Evolutionary conservation across 2,888 invertebrate genomes (phyloP).

Genomic region (Parascotia fuliginaria): DNA sequence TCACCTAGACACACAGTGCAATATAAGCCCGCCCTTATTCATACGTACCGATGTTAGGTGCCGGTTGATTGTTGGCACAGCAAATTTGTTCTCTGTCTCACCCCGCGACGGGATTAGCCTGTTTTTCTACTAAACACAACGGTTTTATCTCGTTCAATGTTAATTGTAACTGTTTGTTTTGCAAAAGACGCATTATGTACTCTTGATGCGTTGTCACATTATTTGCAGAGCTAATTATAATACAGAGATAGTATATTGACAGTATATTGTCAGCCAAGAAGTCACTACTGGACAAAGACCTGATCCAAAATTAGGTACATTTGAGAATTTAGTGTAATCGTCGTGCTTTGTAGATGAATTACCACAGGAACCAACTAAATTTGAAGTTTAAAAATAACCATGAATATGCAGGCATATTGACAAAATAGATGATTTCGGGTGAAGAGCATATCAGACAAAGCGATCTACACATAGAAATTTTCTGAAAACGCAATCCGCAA

Average conservation of each 20-base stretch:
- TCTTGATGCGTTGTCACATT: constrained; percentile 14
- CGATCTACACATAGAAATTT: no score
- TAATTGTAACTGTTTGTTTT: constrained; percentile 67
- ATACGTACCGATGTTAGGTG: constrained; percentile 73
- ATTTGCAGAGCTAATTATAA: constrained; percentile 8
- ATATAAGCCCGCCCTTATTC: constrained; percentile 53
- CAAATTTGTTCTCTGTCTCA: constrained; percentile 81
- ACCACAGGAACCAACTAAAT: no score
- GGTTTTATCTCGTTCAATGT: constrained; percentile 71
- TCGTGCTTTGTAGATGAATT: no score
- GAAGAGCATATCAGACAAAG: no score
- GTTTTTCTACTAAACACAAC: constrained; percentile 79
- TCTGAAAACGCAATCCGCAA: no score
- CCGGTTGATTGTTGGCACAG: constrained; percentile 77
- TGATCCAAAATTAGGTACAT: not conserved
- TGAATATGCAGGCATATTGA: no score
- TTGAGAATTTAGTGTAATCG: no score
- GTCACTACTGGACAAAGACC: no score
- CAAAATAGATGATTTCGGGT: no score
- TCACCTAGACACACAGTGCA: not conserved
- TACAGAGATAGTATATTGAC: not conserved
- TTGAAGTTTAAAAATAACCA: no score
- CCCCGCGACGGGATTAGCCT: constrained; percentile 75
- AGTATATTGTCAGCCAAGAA: not conserved
- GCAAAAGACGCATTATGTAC: constrained; percentile 50